Conservation (phyloP, 2,888 invertebrate species). For the Eretmocerus hayati region DNA sequence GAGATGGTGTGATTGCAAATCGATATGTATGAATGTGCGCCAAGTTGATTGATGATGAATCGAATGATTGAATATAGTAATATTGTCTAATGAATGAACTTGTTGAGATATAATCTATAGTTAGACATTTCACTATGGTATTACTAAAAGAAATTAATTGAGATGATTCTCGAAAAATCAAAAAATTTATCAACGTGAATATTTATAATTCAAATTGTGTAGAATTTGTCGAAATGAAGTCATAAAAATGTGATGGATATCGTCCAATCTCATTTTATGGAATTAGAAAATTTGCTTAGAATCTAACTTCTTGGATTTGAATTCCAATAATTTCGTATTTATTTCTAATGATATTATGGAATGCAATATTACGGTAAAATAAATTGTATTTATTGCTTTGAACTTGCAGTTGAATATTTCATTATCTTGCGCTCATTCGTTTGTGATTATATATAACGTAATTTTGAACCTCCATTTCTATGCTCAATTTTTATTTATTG, state of each 20-base stretch:
- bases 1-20: constrained; percentile 13
- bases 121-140: constrained; percentile 21
- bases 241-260: no score
- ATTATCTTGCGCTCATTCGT: constrained; percentile 15
- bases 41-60: constrained; percentile 14
- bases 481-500: constrained; percentile 1
- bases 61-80: constrained; percentile 17
- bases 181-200: constrained; percentile 14
- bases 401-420: constrained; percentile 10
- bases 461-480: constrained; percentile 6
- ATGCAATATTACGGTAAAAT: constrained; percentile 11
- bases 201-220: constrained; percentile 14
- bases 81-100: constrained; percentile 23
- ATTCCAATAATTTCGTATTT: constrained; percentile 15
- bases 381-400: constrained; percentile 9
- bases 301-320: constrained; percentile 2
- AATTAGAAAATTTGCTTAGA: no score
- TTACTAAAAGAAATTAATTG: constrained; percentile 17
- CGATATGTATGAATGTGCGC: constrained; percentile 8
- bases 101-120: constrained; percentile 24
- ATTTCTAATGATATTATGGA: constrained; percentile 12
- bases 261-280: no score
- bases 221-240: constrained; percentile 10
- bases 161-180: constrained; percentile 8
- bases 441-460: constrained; percentile 6